Evolutionary conservation across 1,140 invertebrate genomes (phyloP).

Genomic region (Drosophila nasuta): DNA sequence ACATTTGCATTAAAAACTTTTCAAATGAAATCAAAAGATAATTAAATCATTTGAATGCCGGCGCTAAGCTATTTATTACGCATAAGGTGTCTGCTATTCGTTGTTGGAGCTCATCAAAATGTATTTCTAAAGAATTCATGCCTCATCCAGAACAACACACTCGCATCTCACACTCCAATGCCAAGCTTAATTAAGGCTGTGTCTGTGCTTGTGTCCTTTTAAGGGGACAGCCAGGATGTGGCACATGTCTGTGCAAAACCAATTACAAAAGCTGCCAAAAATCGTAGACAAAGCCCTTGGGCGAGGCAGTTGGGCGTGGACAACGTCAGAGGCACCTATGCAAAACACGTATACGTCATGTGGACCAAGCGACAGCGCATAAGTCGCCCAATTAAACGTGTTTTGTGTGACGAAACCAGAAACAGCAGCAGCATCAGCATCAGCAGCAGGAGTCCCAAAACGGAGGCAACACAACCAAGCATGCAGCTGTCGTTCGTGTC

Average conservation of each 20-base stretch:
- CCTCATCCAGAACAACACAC: neutral
- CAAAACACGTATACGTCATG: conserved; percentile 76
- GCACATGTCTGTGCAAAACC: conserved; percentile 49
- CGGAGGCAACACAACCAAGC: neutral
- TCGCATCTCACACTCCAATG: conserved; percentile 6
- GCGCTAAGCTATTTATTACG: conserved; percentile 60
- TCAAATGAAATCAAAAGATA: conserved; percentile 65
- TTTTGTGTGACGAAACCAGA: conserved; percentile 35
- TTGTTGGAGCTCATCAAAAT: conserved; percentile 17
- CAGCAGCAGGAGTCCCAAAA: conserved; percentile 7
- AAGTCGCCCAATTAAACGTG: conserved; percentile 70
- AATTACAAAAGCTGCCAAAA: conserved; percentile 70
- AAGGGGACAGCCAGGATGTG: conserved; percentile 9
- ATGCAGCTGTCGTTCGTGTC: conserved; percentile 35
- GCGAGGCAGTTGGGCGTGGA: neutral
- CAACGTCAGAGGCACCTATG: conserved; percentile 39
- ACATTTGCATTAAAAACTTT: conserved; percentile 58
- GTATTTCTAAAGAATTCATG: conserved; percentile 21
- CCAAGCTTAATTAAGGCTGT: conserved; percentile 60
- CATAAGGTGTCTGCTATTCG: conserved; percentile 33
- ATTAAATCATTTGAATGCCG: conserved; percentile 62
- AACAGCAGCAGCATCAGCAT: neutral
- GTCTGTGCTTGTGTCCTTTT: neutral
- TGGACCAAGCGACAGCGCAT: conserved; percentile 47
- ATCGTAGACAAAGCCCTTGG: conserved; percentile 37